These are phyloP conservation scores for Andrena camellia DNA, from an alignment of 2,888 invertebrate species.

Conservation along the genomic window DNA sequence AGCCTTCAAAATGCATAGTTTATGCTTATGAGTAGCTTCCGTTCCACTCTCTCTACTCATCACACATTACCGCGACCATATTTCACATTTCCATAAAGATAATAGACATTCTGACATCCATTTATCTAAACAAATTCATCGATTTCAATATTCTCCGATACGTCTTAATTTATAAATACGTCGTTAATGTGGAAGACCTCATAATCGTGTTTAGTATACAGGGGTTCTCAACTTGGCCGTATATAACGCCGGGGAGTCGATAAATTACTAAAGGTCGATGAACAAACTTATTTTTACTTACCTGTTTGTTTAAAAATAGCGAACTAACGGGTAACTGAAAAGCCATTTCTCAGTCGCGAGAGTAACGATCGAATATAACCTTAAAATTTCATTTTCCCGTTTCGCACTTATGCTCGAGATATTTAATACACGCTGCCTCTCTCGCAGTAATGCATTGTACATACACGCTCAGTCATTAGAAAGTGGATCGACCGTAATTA, in stretches of 20 bases:
- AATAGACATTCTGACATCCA: neutral
- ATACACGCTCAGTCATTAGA: neutral
- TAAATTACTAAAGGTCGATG: constrained; percentile 10
- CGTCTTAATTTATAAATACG: neutral
- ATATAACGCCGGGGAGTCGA: neutral
- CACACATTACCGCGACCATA: neutral
- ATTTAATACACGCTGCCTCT: neutral
- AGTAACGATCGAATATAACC: neutral
- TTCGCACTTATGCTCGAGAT: neutral
- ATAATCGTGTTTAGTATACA: neutral
- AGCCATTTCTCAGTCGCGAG: neutral
- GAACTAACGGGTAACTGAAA: neutral
- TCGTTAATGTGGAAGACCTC: neutral
- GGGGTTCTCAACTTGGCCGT: neutral
- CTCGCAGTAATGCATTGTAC: neutral
- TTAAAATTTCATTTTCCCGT: neutral
- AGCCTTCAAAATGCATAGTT: neutral
- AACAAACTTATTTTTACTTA: constrained; percentile 5
- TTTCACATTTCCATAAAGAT: neutral
- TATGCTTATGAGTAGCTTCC: neutral
- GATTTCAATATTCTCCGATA: neutral
- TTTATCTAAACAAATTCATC: neutral
- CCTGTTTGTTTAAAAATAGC: neutral
- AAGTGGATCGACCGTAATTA: constrained; percentile 14
- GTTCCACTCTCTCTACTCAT: neutral